These are phyloP conservation scores for Caenorhabditis afra DNA, from an alignment of 2,888 invertebrate species.

Conservation along the genomic window DNA sequence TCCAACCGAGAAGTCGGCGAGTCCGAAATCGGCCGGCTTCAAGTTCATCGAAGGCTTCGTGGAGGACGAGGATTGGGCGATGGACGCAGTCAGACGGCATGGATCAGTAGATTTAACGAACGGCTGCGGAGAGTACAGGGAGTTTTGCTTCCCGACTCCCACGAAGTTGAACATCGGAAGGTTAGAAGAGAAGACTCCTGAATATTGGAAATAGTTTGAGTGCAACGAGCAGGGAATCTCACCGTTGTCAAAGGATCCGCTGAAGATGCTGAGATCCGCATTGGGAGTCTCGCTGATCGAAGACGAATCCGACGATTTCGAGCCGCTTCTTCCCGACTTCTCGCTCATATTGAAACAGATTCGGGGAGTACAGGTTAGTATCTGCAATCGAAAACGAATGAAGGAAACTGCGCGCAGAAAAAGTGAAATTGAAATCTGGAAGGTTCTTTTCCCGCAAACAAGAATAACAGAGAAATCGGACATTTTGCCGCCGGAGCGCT, in stretches of 20 bases:
- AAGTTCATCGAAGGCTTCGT: conserved; percentile 23
- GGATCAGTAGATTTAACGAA: conserved; percentile 34
- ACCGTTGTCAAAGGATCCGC: conserved; percentile 34
- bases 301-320: conserved; percentile 31
- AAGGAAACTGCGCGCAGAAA: neutral
- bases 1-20: conserved; percentile 24
- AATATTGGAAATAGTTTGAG: too few relatives aligned
- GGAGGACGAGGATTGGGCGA: conserved; percentile 12
- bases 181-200: conserved; percentile 45
- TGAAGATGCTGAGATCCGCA: conserved; percentile 40
- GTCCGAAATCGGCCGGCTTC: conserved; percentile 31
- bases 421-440: neutral
- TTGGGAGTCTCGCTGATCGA: conserved; percentile 23
- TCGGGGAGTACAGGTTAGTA: conserved; percentile 49
- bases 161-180: conserved; percentile 40
- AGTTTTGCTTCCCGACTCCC: conserved; percentile 25
- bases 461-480: neutral
- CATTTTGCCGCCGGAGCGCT: too few relatives aligned
- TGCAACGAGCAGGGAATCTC: too few relatives aligned
- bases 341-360: conserved; percentile 49
- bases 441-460: too few relatives aligned
- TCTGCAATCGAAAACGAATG: conserved; percentile 25
- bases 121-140: conserved; percentile 45
- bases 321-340: conserved; percentile 35
- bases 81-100: conserved; percentile 37